These are phyloP conservation scores for Pimpla rufipes DNA, from an alignment of 2,888 invertebrate genomes.

Conservation along the genomic window DNA sequence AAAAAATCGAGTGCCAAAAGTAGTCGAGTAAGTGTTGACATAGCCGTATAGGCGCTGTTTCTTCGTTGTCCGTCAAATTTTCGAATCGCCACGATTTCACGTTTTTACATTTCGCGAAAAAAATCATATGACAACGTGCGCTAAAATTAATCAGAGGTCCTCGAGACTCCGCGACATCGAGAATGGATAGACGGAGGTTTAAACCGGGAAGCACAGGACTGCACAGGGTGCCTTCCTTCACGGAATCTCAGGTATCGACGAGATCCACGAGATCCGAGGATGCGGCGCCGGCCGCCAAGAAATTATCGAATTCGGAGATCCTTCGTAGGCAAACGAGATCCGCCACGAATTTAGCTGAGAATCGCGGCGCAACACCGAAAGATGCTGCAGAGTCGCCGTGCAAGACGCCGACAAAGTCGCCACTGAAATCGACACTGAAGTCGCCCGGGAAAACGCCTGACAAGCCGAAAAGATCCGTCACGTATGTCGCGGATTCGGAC, in stretches of 20 bases:
- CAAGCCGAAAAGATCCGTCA: constrained; percentile 4
- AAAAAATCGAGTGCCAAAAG: constrained; percentile 21
- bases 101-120: background rate
- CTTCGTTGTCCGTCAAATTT: background rate
- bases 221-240: constrained; percentile 63
- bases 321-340: constrained; percentile 54
- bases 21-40: constrained; percentile 12
- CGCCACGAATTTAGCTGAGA: background rate
- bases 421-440: background rate
- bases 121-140: constrained; percentile 10
- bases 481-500: background rate
- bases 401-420: background rate
- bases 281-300: constrained; percentile 35
- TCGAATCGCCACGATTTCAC: background rate
- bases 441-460: background rate
- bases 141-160: background rate
- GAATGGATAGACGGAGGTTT: constrained; percentile 73
- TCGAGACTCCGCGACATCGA: background rate
- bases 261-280: constrained; percentile 49
- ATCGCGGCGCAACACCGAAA: background rate
- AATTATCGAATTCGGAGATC: constrained; percentile 57
- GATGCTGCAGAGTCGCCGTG: background rate
- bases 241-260: constrained; percentile 44
- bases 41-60: background rate
- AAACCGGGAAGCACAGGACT: constrained; percentile 63